phyloP scores from a whole-genome alignment of 2,113 vertebrate genomes.

The Candoia aspera region DNA sequence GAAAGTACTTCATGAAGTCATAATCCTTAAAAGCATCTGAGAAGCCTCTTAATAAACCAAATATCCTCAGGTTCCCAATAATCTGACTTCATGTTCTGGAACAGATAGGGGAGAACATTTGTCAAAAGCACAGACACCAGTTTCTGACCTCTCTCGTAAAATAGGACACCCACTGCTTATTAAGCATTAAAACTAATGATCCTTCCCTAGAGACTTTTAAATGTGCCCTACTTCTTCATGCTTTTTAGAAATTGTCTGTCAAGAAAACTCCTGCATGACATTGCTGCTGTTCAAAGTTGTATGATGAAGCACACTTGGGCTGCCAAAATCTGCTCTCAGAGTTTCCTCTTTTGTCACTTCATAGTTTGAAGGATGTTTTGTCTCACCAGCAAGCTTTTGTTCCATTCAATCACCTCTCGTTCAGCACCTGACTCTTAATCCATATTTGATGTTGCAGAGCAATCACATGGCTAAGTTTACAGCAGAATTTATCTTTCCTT shows the following conservation, averaged over 20 bases:
- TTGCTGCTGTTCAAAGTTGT: neutral
- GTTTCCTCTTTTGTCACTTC: neutral
- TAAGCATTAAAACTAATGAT: slow-evolving; percentile 20
- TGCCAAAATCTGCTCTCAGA: neutral
- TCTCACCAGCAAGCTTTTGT: slow-evolving; percentile 32
- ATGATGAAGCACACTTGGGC: neutral
- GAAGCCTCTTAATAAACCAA: neutral
- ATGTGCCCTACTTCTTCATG: neutral
- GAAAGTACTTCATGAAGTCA: neutral
- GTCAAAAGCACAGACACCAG: neutral
- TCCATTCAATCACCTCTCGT: neutral
- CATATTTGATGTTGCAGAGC: slow-evolving; percentile 25
- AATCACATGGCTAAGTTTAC: slow-evolving; percentile 31
- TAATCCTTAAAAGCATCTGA: neutral
- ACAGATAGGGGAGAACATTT: no score
- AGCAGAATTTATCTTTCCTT: slow-evolving; percentile 11
- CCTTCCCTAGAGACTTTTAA: neutral
- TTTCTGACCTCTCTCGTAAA: neutral
- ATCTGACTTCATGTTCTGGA: neutral
- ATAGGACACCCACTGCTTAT: neutral
- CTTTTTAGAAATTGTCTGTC: neutral
- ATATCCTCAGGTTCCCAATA: neutral
- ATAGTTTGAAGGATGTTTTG: slow-evolving; percentile 2
- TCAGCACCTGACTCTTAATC: slow-evolving; percentile 29
- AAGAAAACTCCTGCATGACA: accelerated